Base-by-base conservation (phyloP, 2,797 vertebrate species). In the Silurus lanzhouensis region DNA sequence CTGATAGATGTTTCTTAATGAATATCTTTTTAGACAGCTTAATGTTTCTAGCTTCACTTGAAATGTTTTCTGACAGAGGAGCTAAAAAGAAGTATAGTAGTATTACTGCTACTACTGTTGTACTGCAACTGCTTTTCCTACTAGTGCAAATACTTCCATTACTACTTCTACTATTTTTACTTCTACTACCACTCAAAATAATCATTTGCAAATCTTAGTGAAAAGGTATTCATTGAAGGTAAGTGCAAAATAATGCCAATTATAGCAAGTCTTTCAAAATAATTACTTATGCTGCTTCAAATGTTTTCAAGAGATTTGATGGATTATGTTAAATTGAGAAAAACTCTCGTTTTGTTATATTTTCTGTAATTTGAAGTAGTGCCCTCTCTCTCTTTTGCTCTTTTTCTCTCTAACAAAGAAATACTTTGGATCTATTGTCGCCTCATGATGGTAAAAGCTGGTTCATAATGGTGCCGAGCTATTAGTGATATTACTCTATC, bases 401-500 rank as follows among this genome's bases (percentile, higher is more conserved):
- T n/a, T 4, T 19, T 44, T 44, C 74, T 57, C 31, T 55, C 48
- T 48, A 71, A 7, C 6, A 68, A 78, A 22, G 25, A 82, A 77
- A 74, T 13, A 6, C 60, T 63, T 68, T 67, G 20, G 6, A n/a
- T 87, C 57, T 20, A 31, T 22, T 80, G 75, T 79, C 55, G 70
- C 57, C 25, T 22, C 13, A n/a, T 25, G 64, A 72, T 60, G 46
- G 58, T 79, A 71, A 81, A 83, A 70, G 75, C 82, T 81, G 66
- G 27, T 19, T 63, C 44, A 68, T 85, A 31, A 70, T 79, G 15
- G 79, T 48, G 44, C 38, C 58, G 60, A 61, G 27, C 12, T 60
- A 60, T 79, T 81, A 74, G 57, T 72, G 78, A 84, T 46, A 46
- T 38, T 22, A 72, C 46, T 2, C 7, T 20, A 63, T 46, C 46